These are phyloP conservation scores for Corythoichthys haematopterus DNA, from an alignment of 2,113 vertebrate genomes.

Conservation along the genomic window DNA sequence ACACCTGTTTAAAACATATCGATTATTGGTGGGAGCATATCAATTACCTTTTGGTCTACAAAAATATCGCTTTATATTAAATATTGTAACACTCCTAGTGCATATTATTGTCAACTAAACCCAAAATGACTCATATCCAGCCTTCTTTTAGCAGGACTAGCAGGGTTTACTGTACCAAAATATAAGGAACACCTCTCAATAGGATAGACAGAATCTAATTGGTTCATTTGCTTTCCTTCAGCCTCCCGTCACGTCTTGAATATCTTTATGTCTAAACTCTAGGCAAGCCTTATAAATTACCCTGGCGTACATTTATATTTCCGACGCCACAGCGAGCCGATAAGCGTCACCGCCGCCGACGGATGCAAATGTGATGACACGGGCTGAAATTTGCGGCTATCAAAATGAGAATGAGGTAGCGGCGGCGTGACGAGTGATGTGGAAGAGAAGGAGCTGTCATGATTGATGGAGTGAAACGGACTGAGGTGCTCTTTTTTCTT, in stretches of 20 bases:
- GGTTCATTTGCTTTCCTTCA: slow-evolving; percentile 62
- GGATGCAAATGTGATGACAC: slow-evolving; percentile 68
- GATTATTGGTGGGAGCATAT: too few species aligned
- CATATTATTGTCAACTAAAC: too few species aligned
- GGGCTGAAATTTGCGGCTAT: slow-evolving; percentile 58
- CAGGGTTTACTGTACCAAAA: not conserved
- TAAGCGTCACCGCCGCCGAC: slow-evolving; percentile 45
- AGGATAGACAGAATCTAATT: slow-evolving; percentile 47
- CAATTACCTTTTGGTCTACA: too few species aligned
- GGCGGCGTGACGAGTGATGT: slow-evolving; percentile 39
- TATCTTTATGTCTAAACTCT: slow-evolving; percentile 15
- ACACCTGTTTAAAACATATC: too few species aligned
- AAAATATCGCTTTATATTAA: too few species aligned
- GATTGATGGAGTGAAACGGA: slow-evolving; percentile 66
- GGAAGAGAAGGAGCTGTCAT: slow-evolving; percentile 65
- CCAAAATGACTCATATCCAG: too few species aligned
- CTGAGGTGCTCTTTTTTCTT: slow-evolving; percentile 55
- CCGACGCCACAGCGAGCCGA: slow-evolving; percentile 55
- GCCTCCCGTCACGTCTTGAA: slow-evolving; percentile 51
- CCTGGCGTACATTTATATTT: slow-evolving; percentile 48
- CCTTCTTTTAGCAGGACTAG: not conserved
- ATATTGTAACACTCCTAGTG: too few species aligned
- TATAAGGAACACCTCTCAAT: not conserved
- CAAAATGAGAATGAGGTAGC: slow-evolving; percentile 43
- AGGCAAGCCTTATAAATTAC: slow-evolving; percentile 55